Evolutionary conservation across 2,797 vertebrate genomes (phyloP).

Genomic region (Sciurus carolinensis): DNA sequence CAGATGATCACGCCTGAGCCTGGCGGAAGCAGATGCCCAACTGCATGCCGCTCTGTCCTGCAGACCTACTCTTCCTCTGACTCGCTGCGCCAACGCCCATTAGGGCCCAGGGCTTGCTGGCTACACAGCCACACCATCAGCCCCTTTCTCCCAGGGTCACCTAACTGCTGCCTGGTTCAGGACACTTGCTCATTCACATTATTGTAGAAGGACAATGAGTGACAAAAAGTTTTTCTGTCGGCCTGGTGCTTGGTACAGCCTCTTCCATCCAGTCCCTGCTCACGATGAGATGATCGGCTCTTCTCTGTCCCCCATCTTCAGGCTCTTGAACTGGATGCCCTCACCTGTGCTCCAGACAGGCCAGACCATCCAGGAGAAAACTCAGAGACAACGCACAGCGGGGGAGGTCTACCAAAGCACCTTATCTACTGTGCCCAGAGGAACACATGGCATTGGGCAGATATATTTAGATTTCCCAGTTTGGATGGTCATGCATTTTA

Average conservation of each 20-base stretch:
- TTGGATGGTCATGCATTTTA: background rate
- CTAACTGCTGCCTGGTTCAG: too few relatives aligned
- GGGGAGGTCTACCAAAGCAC: background rate
- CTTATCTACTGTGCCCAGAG: background rate
- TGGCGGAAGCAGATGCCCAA: background rate
- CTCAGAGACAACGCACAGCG: too few relatives aligned
- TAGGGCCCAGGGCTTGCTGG: background rate
- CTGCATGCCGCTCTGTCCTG: rapidly evolving
- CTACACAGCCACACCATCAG: background rate
- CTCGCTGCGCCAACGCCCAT: too few relatives aligned
- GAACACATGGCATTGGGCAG: too few relatives aligned
- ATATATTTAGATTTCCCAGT: background rate
- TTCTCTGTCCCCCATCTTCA: background rate
- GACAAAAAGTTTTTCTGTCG: too few relatives aligned
- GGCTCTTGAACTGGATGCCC: background rate
- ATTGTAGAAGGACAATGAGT: background rate
- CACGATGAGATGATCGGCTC: rapidly evolving
- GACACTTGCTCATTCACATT: too few relatives aligned
- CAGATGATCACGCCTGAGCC: too few relatives aligned
- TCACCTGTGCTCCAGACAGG: background rate
- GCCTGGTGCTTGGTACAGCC: background rate
- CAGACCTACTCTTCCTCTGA: background rate
- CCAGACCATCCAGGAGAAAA: background rate
- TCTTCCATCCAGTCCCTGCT: background rate
- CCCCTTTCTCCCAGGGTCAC: background rate